Evolutionary conservation across 1,140 invertebrate genomes (phyloP), one percentile per base, ranked within the genome.

Genomic region (Vanessa tameamea): DNA sequence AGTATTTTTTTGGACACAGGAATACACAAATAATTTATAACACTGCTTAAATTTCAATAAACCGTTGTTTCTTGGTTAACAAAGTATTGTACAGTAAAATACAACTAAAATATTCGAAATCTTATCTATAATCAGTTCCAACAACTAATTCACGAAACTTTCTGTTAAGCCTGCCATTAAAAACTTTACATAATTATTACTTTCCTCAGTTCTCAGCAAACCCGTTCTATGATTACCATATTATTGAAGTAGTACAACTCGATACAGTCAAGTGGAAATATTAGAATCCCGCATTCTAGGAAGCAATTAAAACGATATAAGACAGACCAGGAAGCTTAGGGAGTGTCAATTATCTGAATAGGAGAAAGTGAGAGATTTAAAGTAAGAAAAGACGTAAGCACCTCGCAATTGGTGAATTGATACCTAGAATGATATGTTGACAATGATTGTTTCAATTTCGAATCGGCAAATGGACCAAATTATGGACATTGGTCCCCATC

Each of bases 101-200:
- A 5, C 20, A 57, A 23, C 20, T 53, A n/a, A 53, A 14, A 57
- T 23, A 57, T n/a, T 23, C 53, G 9, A 23, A 23, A 57, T 20
- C 16, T 12, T 57, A 57, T 53, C 51, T 53, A 53, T 23, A 23
- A 57, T 57, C 8, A 5, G 9, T 26, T 23, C 53, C 23, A 15
- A 14, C 31, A 37, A n/a, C 48, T 7, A 61, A 61, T 12, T 31
- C 8, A 61, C 47, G n/a, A 47, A 37, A 43, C n/a, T 50, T 50
- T 63, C 67, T 63, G 31, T 16, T 31, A 20, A 70, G 37, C 67
- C 57, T 63, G 47, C 20, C 68, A 50, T 70, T 63, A 63, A 63
- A 26, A 50, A 63, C 23, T 70, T 70, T 70, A 48, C 68, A 70
- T 70, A 70, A 70, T 63, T 3, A 70, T 50, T 50, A 70, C 57